Percentiles rank a stretch among this genome's conserved stretches.
phyloP scores from a whole-genome alignment of 2,113 vertebrate genomes.

The Caranx ignobilis region DNA sequence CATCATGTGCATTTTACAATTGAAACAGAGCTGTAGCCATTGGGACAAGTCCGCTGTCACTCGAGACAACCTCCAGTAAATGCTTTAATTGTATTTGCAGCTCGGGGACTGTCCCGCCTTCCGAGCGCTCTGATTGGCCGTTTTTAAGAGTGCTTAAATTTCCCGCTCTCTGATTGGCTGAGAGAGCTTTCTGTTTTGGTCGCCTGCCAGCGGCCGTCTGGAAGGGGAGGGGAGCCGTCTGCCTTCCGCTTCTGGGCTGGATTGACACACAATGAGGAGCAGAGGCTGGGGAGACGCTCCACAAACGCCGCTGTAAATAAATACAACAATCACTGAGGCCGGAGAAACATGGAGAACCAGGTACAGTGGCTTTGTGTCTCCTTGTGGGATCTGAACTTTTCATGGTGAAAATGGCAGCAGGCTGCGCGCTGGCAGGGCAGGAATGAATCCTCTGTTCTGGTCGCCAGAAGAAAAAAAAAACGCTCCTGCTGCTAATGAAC shows the following conservation, averaged over 20 bases:
- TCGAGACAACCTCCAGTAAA: constrained; percentile 75
- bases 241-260: constrained; percentile 87
- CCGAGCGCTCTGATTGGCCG: constrained; percentile 36
- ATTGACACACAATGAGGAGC: constrained; percentile 90
- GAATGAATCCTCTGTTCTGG: constrained; percentile 70
- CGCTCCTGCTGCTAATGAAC: constrained; percentile 78
- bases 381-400: constrained; percentile 54
- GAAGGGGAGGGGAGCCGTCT: constrained; percentile 83
- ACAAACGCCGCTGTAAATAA: constrained; percentile 86
- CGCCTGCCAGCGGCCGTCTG: constrained; percentile 81
- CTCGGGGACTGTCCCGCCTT: constrained; percentile 69
- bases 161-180: constrained; percentile 73
- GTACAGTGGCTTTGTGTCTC: constrained; percentile 80
- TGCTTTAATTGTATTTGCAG: constrained; percentile 81
- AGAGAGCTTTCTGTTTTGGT: constrained; percentile 84
- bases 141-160: constrained; percentile 62
- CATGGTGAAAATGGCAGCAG: constrained; percentile 47
- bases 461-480: constrained; percentile 65
- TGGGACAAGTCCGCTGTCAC: constrained; percentile 78
- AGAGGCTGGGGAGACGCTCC: constrained; percentile 83
- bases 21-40: constrained; percentile 72
- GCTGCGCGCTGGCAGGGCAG: constrained; percentile 46
- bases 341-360: constrained; percentile 92
- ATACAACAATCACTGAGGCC: constrained; percentile 82
- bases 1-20: constrained; percentile 78